These are phyloP conservation scores for Mus spretus DNA, from an alignment of 2,797 vertebrate species.

Conservation along the genomic window DNA sequence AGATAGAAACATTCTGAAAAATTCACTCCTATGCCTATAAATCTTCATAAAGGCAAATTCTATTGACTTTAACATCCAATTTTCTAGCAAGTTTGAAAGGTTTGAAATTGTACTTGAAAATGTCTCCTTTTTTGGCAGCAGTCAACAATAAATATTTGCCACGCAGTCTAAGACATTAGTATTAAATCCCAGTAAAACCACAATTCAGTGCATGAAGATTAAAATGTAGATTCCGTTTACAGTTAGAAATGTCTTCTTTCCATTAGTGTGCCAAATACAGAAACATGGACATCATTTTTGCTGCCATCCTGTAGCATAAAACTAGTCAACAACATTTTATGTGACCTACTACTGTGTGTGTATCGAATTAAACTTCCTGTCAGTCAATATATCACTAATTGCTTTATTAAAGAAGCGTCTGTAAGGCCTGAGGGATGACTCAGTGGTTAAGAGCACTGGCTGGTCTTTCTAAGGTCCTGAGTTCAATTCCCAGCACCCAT, in stretches of 20 bases:
- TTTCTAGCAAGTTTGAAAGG: constrained; percentile 70
- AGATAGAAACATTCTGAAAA: constrained; percentile 71
- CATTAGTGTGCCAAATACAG: constrained; percentile 7
- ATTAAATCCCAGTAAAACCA: constrained; percentile 64
- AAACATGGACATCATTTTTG: neutral
- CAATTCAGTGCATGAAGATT: constrained; percentile 16
- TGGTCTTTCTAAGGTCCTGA: neutral
- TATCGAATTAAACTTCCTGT: neutral
- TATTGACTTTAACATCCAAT: constrained; percentile 76
- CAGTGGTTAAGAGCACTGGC: neutral
- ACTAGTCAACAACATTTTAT: neutral
- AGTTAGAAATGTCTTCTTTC: neutral
- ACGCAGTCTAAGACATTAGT: constrained; percentile 47
- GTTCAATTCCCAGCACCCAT: neutral
- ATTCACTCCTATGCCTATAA: constrained; percentile 63
- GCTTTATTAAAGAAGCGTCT: constrained; percentile 3
- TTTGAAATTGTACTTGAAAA: constrained; percentile 77
- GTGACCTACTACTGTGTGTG: neutral
- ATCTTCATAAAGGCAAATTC: constrained; percentile 77
- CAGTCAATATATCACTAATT: constrained; percentile 12
- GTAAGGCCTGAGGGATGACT: neutral
- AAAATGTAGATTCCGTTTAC: constrained; percentile 47
- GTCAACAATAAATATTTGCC: constrained; percentile 75
- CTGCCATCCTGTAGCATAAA: neutral
- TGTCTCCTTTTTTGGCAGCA: constrained; percentile 53